A percentile compares a stretch with the other conserved stretches of the same genome.
Conservation (phyloP, 2,797 vertebrate genomes). For the Helarctos malayanus region DNA sequence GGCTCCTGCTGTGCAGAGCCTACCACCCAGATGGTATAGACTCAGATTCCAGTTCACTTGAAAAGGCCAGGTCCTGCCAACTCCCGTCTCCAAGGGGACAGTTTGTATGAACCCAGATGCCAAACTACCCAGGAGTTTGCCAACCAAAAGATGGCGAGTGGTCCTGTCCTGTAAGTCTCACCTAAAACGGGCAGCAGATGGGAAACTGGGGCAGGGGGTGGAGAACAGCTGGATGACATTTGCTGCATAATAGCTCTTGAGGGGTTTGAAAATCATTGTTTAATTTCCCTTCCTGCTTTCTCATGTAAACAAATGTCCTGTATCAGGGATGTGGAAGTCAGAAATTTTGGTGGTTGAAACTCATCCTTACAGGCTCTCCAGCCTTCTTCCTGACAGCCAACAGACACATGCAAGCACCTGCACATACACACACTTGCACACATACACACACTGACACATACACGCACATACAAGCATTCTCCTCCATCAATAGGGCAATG, state of each 20-base stretch:
- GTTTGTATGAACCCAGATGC: constrained; percentile 24
- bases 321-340: not conserved
- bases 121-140: constrained; percentile 62
- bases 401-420: fast-evolving
- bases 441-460: not conserved
- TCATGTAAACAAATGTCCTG: constrained; percentile 71
- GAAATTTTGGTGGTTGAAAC: constrained; percentile 15
- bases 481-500: not conserved
- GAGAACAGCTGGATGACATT: constrained; percentile 81
- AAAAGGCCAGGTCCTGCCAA: constrained; percentile 66
- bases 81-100: constrained; percentile 46
- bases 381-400: not conserved
- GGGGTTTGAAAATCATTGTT: constrained; percentile 78
- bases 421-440: not conserved
- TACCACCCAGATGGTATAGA: constrained; percentile 68
- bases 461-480: not conserved
- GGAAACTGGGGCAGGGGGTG: constrained; percentile 66
- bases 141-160: constrained; percentile 66
- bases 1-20: not conserved
- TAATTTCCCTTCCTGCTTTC: constrained; percentile 67
- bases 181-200: constrained; percentile 75
- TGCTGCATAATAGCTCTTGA: constrained; percentile 65
- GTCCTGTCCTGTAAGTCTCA: constrained; percentile 58
- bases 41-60: constrained; percentile 56
- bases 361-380: not conserved